These are phyloP conservation scores for Rousettus madagascariensis DNA, from an alignment of 2,797 vertebrate species.

Conservation along the genomic window DNA sequence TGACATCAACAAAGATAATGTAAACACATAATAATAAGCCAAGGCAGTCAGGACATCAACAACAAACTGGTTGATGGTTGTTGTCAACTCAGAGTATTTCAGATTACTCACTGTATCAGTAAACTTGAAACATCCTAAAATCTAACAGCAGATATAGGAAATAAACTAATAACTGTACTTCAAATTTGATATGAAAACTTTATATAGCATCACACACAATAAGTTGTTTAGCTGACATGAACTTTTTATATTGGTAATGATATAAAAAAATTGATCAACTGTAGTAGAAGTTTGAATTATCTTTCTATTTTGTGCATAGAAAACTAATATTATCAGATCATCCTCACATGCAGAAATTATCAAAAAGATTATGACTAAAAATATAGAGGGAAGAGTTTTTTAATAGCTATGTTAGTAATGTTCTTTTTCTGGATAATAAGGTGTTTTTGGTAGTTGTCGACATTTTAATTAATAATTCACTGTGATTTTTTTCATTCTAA, in stretches of 20 bases:
- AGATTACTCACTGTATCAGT: no score
- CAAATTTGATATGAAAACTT: not conserved
- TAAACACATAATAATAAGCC: no score
- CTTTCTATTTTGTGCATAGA: not conserved
- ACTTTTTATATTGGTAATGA: not conserved
- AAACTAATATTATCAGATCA: not conserved
- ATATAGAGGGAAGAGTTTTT: not conserved
- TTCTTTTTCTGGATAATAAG: not conserved
- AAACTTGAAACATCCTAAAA: not conserved
- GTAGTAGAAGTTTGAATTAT: not conserved
- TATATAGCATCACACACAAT: not conserved
- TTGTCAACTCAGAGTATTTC: no score
- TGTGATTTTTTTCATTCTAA: not conserved
- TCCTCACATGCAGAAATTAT: not conserved
- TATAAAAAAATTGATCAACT: not conserved
- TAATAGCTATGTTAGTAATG: not conserved
- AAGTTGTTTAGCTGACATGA: not conserved
- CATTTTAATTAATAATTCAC: not conserved
- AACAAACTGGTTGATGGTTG: no score
- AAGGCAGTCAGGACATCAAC: no score
- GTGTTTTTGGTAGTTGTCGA: not conserved
- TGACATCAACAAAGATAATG: no score
- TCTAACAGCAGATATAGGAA: not conserved
- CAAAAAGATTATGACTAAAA: not conserved
- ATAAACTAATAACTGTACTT: not conserved